A percentile compares a stretch with the other conserved stretches of the same genome.
Conservation (phyloP, 2,888 invertebrate species). For the Ditula angustiorana region DNA sequence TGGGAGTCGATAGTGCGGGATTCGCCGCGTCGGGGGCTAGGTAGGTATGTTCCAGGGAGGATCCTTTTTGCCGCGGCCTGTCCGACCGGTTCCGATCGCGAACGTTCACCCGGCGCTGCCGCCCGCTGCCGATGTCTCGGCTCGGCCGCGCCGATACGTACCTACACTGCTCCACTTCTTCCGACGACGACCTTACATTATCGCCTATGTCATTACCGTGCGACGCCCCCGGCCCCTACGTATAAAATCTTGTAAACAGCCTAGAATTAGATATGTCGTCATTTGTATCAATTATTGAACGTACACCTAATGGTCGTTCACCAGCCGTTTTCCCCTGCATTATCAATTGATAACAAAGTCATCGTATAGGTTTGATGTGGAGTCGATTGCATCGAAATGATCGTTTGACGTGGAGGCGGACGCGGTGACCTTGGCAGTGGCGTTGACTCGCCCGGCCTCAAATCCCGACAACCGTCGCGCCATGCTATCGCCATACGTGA, state of each 20-base stretch:
- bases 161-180: conserved; percentile 20
- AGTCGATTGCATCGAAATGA: conserved; percentile 56
- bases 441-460: conserved; percentile 77
- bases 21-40: conserved; percentile 45
- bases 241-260: background rate
- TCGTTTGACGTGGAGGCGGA: conserved; percentile 50
- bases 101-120: conserved; percentile 73
- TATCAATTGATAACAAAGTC: conserved; percentile 41
- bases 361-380: conserved; percentile 35
- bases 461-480: conserved; percentile 67
- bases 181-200: background rate
- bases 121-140: conserved; percentile 51
- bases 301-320: conserved; percentile 4
- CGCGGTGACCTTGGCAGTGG: conserved; percentile 76
- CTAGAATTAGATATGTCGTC: background rate
- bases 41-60: conserved; percentile 69
- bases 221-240: background rate
- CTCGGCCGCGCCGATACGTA: conserved; percentile 20
- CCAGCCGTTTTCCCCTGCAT: conserved; percentile 35
- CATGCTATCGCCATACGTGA: conserved; percentile 39
- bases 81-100: conserved; percentile 74
- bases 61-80: conserved; percentile 68
- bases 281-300: background rate
- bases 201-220: background rate
- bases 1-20: conserved; percentile 53